These are phyloP conservation scores for Columba janthina DNA, from an alignment of 2,113 vertebrate species.

Conservation along the genomic window DNA sequence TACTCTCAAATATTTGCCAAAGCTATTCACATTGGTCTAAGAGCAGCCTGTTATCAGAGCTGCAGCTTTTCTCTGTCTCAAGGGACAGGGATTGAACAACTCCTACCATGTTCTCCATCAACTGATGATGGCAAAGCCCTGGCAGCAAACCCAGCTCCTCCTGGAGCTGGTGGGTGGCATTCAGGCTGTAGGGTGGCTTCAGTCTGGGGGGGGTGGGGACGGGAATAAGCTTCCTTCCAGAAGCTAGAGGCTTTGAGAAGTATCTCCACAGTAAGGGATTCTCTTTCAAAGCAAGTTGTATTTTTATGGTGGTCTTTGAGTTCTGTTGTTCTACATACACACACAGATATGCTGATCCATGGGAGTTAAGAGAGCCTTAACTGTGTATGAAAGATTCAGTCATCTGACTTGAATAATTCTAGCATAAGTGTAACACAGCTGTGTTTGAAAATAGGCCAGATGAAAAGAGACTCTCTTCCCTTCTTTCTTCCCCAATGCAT, in stretches of 20 bases:
- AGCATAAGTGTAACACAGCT: not conserved
- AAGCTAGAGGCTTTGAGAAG: not conserved
- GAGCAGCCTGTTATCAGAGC: not conserved
- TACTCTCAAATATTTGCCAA: not conserved
- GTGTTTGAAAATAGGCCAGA: not conserved
- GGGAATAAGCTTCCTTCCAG: not conserved
- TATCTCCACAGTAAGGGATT: not conserved
- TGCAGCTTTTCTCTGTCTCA: not conserved
- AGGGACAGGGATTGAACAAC: not conserved
- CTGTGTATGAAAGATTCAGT: not conserved
- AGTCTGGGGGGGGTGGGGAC: not conserved
- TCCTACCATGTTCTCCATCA: rapidly evolving
- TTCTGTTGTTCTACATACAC: not conserved
- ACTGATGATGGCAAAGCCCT: not conserved
- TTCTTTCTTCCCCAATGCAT: not conserved
- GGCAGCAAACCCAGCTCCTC: not conserved
- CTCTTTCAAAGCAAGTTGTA: not conserved
- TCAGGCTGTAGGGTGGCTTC: not conserved
- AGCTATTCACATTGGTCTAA: not conserved
- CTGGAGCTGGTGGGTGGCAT: rapidly evolving
- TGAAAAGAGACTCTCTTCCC: not conserved
- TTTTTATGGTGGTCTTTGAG: not conserved
- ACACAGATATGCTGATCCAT: not conserved
- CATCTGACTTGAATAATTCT: not conserved
- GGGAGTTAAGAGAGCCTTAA: not conserved